Conservation (phyloP, 2,888 invertebrate species). For the Marronus borbonicus region DNA sequence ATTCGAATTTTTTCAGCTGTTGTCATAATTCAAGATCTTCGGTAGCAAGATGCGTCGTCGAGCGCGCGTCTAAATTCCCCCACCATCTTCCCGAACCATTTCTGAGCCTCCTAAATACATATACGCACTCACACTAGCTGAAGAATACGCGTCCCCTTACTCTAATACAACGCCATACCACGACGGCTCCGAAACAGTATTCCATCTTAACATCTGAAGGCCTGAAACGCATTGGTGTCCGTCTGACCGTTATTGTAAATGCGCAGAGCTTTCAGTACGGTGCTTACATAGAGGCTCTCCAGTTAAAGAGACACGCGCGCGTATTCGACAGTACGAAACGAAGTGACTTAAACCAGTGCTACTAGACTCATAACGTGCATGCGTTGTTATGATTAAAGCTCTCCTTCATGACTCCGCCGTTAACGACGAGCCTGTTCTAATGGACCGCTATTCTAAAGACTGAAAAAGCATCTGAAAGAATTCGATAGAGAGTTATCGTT, state of each 20-base stretch:
- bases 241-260: conserved; percentile 34
- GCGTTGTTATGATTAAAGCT: conserved; percentile 24
- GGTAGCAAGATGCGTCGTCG: conserved; percentile 29
- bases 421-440: conserved; percentile 20
- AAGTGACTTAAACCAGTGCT: conserved; percentile 33
- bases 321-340: conserved; percentile 24
- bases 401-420: neutral
- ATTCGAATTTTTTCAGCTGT: conserved; percentile 57
- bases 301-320: conserved; percentile 43
- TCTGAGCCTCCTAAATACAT: conserved; percentile 22
- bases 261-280: conserved; percentile 34
- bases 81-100: conserved; percentile 24
- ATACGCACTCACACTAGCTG: neutral
- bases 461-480: neutral
- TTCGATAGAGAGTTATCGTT: neutral
- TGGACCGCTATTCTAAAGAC: conserved; percentile 31
- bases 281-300: conserved; percentile 16
- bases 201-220: conserved; percentile 37
- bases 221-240: conserved; percentile 34
- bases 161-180: conserved; percentile 11
- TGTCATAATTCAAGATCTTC: conserved; percentile 54
- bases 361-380: conserved; percentile 2
- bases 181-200: conserved; percentile 39
- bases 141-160: conserved; percentile 28
- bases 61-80: conserved; percentile 34